Base-by-base conservation (phyloP, 2,888 invertebrate genomes). In the Agrochola litura region DNA sequence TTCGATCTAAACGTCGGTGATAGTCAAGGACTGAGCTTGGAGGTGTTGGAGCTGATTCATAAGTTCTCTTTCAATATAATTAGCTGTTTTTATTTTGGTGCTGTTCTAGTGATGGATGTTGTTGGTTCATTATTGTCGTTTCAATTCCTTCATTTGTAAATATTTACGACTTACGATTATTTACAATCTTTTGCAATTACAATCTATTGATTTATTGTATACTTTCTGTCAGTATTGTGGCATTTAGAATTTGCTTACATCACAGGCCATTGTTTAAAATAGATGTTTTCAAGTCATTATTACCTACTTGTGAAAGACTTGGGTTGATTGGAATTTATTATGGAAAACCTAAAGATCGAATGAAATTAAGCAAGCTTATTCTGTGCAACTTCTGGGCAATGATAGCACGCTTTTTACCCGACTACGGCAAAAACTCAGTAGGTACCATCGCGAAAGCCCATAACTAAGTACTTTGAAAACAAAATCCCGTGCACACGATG, bases 1-100 rank as follows among this genome's bases (percentile, higher is more conserved):
- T 83, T 73, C 16, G 43, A 66, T 76, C 63, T 76, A 56, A 83
- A 78, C 71, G 79, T 43, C 77, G 64, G 73, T 74, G 77, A 85
- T 76, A 82, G 61, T 71, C 76, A 84, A 87, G 82, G 87, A 76
- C 79, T 70, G 41, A 10, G 73, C 46, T 30, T 30, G 30, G 30
- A 30, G 30, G 30, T 30, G 30, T 30, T 30, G 30, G 30, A 30
- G 30, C 30, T 30, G 30, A 64, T 76, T 58, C 19, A 43, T 46
- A 52, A 68, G 14, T 69, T 56, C 67, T 84, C 16, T 73, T 60
- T 58, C 37, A 65, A 56, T 49, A 22, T 52, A 60, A 69, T 60
- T 80, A 19, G 54, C n/a, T 19, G 12, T 22, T 25, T 73, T 61
- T 73, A 64, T 73, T 61, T 66, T 9, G 16, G 22, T 30, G 6